Conservation (phyloP, 2,113 vertebrate genomes). For the Nerophis lumbriciformis region DNA sequence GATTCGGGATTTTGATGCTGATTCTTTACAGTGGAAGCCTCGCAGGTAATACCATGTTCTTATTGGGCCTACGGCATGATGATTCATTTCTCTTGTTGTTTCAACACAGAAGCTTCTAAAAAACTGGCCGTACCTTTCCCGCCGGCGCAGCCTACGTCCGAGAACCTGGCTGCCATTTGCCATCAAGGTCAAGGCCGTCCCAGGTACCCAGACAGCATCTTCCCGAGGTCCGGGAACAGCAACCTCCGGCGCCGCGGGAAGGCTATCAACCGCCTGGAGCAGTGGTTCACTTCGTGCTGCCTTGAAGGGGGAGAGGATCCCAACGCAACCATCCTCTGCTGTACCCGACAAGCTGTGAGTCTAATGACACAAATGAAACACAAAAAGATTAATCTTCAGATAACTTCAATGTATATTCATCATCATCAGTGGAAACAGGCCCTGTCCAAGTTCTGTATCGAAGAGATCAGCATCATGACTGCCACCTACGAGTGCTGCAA, state of each 20-base stretch:
- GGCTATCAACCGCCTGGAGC: constrained; percentile 69
- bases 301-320: neutral
- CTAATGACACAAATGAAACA: neutral
- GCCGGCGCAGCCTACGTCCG: constrained; percentile 61
- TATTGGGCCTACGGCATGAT: neutral
- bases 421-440: constrained; percentile 56
- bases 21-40: constrained; percentile 25
- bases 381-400: too few species aligned
- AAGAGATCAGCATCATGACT: constrained; percentile 54
- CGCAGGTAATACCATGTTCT: constrained; percentile 38
- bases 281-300: constrained; percentile 64
- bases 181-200: constrained; percentile 31
- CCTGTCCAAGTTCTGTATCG: constrained; percentile 55
- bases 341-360: constrained; percentile 70
- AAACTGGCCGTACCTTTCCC: constrained; percentile 67
- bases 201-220: constrained; percentile 59
- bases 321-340: constrained; percentile 56
- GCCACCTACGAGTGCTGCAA: constrained; percentile 48
- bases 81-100: neutral
- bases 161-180: constrained; percentile 68
- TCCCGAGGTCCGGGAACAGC: constrained; percentile 59
- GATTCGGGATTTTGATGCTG: constrained; percentile 40
- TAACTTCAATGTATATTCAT: neutral
- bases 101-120: constrained; percentile 1
- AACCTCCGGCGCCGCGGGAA: constrained; percentile 70